Conservation (phyloP, 1,140 invertebrate species). For the Eueides isabella region DNA sequence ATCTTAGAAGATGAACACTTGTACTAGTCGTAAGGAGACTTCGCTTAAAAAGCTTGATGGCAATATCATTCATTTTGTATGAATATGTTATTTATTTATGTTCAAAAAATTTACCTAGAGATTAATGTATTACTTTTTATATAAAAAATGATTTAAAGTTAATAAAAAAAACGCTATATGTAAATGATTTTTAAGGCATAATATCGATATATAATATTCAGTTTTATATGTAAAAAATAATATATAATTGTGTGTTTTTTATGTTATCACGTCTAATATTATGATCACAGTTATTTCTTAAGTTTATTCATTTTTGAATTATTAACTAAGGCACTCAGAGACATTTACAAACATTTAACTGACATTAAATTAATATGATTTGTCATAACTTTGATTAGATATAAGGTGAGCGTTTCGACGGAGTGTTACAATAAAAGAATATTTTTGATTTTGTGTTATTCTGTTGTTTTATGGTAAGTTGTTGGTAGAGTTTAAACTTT, state of each 20-base stretch:
- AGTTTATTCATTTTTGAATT: not conserved
- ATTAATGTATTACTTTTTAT: not conserved
- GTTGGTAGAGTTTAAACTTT: not conserved
- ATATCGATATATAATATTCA: no score
- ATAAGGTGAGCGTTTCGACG: no score
- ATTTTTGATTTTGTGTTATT: not conserved
- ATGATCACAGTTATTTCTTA: not conserved
- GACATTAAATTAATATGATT: not conserved
- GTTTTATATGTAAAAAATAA: no score
- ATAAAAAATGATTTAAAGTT: no score
- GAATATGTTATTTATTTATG: not conserved
- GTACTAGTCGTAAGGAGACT: not conserved
- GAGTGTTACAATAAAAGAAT: not conserved
- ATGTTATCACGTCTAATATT: not conserved
- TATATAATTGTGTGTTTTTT: not conserved
- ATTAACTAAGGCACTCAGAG: not conserved
- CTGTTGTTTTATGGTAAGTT: not conserved
- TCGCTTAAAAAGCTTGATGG: conserved; percentile 16
- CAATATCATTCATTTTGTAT: not conserved
- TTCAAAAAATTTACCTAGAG: not conserved
- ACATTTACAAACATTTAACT: not conserved
- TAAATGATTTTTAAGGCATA: not conserved
- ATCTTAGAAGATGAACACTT: conserved; percentile 85
- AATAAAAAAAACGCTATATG: no score
- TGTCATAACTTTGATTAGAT: not conserved